These are phyloP conservation scores for Brachyptera risi DNA, from an alignment of 2,888 invertebrate genomes.

Conservation along the genomic window DNA sequence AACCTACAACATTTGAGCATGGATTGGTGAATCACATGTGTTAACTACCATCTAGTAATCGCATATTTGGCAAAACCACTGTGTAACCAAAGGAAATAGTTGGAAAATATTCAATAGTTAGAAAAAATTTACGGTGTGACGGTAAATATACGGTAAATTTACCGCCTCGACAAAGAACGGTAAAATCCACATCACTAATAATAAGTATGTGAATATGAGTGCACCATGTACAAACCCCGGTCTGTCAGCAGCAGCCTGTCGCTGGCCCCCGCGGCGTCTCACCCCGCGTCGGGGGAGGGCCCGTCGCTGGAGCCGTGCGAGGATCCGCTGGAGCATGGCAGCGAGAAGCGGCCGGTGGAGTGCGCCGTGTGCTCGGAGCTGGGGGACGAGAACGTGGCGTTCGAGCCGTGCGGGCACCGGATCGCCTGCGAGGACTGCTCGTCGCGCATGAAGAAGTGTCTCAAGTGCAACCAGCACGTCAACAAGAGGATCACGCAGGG, in stretches of 20 bases:
- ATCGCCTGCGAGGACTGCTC: slow-evolving; percentile 73
- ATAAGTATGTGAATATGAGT: too few species aligned
- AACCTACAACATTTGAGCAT: too few species aligned
- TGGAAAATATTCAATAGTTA: too few species aligned
- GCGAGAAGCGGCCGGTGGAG: slow-evolving; percentile 46
- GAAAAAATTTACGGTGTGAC: too few species aligned
- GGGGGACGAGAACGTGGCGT: slow-evolving; percentile 54
- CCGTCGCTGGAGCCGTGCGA: background rate
- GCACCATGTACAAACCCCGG: too few species aligned
- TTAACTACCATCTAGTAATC: too few species aligned
- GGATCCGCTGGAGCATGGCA: background rate
- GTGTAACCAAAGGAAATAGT: too few species aligned
- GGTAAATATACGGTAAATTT: too few species aligned
- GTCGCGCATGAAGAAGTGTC: slow-evolving; percentile 71
- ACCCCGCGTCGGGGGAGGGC: background rate
- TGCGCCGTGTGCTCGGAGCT: slow-evolving; percentile 70
- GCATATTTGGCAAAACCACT: too few species aligned
- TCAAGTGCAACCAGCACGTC: slow-evolving; percentile 61
- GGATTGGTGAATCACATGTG: too few species aligned
- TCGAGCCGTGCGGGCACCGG: slow-evolving; percentile 71
- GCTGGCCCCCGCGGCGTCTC: background rate
- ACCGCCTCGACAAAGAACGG: too few species aligned
- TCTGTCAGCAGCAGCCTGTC: background rate
- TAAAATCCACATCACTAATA: too few species aligned
- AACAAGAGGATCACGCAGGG: slow-evolving; percentile 52